Percentiles rank a stretch among this genome's conserved stretches.
These are phyloP conservation scores for Leuctra nigra DNA, from an alignment of 2,888 invertebrate genomes.

Conservation along the genomic window DNA sequence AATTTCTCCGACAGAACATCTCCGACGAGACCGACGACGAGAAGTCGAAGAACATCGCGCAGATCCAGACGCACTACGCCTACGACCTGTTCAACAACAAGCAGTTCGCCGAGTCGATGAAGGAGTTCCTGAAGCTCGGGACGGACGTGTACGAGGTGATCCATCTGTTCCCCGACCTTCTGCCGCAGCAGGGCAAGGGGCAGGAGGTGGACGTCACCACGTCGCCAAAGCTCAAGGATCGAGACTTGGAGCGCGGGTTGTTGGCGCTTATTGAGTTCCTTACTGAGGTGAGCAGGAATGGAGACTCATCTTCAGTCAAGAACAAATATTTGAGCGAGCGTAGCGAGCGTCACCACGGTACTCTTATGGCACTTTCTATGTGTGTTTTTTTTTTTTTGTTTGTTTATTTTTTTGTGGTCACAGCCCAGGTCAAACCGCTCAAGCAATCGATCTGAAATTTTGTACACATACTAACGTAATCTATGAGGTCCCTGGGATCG, in stretches of 20 bases:
- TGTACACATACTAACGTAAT: too few species aligned
- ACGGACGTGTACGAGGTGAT: constrained; percentile 78
- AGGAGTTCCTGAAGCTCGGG: constrained; percentile 78
- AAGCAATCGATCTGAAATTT: too few species aligned
- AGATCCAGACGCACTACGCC: constrained; percentile 87
- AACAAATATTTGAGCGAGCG: too few species aligned
- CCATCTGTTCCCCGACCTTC: constrained; percentile 84
- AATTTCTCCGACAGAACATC: constrained; percentile 67
- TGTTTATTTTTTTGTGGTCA: too few species aligned
- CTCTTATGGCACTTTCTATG: too few species aligned
- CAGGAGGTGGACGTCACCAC: constrained; percentile 44
- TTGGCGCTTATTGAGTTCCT: constrained; percentile 86
- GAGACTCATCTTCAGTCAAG: too few species aligned
- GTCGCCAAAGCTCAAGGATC: constrained; percentile 59
- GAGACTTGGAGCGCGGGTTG: constrained; percentile 80
- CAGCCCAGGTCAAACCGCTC: too few species aligned
- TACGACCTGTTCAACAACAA: constrained; percentile 86
- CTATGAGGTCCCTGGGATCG: too few species aligned
- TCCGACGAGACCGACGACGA: constrained; percentile 75
- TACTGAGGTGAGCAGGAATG: too few species aligned
- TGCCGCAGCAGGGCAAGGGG: constrained; percentile 50
- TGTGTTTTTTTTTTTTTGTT: too few species aligned
- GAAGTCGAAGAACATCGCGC: constrained; percentile 70
- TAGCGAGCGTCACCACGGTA: too few species aligned
- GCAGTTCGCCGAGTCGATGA: constrained; percentile 85